Base-by-base conservation (phyloP, 2,888 invertebrate genomes). In the Sinopyrophorus schimmeli region DNA sequence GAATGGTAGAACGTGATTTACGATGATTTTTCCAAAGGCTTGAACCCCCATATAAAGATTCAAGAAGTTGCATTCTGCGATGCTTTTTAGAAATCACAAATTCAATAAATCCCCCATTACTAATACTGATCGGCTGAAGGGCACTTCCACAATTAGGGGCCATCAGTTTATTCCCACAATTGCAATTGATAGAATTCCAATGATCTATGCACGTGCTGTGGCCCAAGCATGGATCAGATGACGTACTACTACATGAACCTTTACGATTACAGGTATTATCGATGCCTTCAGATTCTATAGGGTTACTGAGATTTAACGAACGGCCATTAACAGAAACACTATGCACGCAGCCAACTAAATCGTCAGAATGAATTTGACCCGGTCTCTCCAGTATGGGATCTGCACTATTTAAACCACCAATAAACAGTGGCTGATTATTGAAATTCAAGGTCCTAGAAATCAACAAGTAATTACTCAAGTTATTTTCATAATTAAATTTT, bases 281-380 rank as follows among this genome's bases (percentile, higher is more conserved):
- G 2, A 94, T 83, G 1, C 86, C 86, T 3, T 83, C 78, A 2
- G 88, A 83, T 35, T 83, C 77, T 1, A 90, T 60, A 0, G 93
- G 91, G 58, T 80, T 84, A 48, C 89, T 89, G 38, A 94, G 75
- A 67, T 94, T 93, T 14, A 94, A 69, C 1, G 84, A 76, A 12
- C 92, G 81, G 2, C 93, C 94, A 65, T 96, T 94, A 40, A 96
- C 82, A 0, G 88, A 83, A 1, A 95, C 87, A 59, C 92, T 92
- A 66, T 94, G 92, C 58, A 96, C 83, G 67, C 97, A 97, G 3
- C 97, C 97, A 9, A 95, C 86, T 50, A 97, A 84, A 69, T 96
- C 95, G 67, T 95, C 94, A 0, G 93, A 87, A 63, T 87, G 87
- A 23, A 96, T 83, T 74, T 95, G 94, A 0, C 92, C 92, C 0